Percentiles rank a stretch among this genome's conserved stretches.
Conservation (phyloP, 2,113 vertebrate genomes). For the Gallinago jamesoni region DNA sequence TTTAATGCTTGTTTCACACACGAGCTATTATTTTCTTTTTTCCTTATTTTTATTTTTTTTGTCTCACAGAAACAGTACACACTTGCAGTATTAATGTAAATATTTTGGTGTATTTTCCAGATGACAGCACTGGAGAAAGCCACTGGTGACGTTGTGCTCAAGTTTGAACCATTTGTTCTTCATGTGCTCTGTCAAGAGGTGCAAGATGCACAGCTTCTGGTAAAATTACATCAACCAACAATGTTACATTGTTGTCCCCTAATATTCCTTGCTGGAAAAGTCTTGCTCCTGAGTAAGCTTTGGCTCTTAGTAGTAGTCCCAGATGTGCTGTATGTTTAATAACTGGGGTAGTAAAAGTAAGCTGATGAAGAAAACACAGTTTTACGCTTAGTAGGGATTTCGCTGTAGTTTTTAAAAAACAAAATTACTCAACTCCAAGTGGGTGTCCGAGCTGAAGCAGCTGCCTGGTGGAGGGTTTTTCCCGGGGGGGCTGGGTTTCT, state of each 20-base stretch:
- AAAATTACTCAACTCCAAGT: not conserved
- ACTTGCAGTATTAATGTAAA: not conserved
- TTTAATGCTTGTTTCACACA: not conserved
- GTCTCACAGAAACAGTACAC: not conserved
- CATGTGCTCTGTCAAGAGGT: constrained; percentile 87
- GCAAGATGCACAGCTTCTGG: constrained; percentile 89
- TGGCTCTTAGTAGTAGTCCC: not conserved
- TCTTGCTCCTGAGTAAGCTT: not conserved
- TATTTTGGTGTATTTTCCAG: constrained; percentile 59
- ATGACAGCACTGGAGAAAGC: constrained; percentile 72
- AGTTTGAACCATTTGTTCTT: constrained; percentile 93
- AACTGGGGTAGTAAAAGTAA: not conserved
- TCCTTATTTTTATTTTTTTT: no score
- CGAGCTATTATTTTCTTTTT: not conserved
- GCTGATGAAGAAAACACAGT: not conserved
- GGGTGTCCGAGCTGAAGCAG: not conserved
- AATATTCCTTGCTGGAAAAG: not conserved
- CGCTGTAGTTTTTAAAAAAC: not conserved
- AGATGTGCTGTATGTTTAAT: not conserved
- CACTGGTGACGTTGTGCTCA: constrained; percentile 80
- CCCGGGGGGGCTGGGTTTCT: not conserved
- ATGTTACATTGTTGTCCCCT: not conserved
- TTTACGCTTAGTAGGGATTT: not conserved
- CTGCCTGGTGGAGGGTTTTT: fast-evolving
- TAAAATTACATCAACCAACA: constrained; percentile 44